Conservation (phyloP, 1,140 invertebrate species). For the Mamestra configurata region DNA sequence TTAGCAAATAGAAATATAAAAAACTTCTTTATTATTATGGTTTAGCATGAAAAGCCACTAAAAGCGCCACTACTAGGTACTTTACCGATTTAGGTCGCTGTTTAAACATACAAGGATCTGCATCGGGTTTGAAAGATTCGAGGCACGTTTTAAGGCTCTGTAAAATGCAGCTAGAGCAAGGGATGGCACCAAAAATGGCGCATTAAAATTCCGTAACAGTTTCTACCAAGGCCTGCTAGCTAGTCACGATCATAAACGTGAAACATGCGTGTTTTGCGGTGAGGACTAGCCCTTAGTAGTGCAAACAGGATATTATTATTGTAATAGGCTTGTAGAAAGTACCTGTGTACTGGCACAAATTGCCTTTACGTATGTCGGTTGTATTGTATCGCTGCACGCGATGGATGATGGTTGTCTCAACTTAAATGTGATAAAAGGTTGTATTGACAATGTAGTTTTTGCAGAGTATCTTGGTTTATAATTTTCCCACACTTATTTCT, state of each 20-base stretch:
- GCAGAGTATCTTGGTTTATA: too few relatives aligned
- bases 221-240: background rate
- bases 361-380: background rate
- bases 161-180: background rate
- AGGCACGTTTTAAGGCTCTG: background rate
- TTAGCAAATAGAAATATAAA: too few relatives aligned
- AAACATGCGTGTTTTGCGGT: background rate
- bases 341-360: constrained; percentile 25
- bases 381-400: constrained; percentile 39
- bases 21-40: too few relatives aligned
- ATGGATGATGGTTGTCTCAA: background rate
- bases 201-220: background rate
- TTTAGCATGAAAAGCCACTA: too few relatives aligned
- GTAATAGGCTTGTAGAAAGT: constrained; percentile 34
- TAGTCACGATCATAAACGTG: background rate
- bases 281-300: background rate
- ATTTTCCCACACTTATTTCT: too few relatives aligned
- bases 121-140: background rate
- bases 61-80: background rate
- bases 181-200: background rate
- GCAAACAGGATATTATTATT: constrained; percentile 37
- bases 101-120: background rate
- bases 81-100: background rate
- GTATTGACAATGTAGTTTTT: background rate
- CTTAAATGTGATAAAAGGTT: background rate